These are phyloP conservation scores for Lasiurus borealis DNA, from an alignment of 2,113 vertebrate species.

Conservation along the genomic window DNA sequence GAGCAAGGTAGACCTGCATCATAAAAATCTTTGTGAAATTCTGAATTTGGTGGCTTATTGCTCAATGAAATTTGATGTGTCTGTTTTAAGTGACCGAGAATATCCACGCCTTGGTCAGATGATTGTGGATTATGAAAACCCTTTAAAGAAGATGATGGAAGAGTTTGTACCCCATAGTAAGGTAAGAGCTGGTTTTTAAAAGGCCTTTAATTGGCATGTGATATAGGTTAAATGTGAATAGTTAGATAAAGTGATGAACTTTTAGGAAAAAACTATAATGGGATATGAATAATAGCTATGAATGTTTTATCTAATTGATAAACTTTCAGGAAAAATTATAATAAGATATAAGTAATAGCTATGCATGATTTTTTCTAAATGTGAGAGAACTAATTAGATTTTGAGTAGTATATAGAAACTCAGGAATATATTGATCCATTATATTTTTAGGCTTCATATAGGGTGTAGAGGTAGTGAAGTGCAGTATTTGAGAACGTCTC, in stretches of 20 bases:
- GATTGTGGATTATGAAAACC: constrained; percentile 99
- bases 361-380: constrained; percentile 1
- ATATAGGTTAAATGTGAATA: neutral
- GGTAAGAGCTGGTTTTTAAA: constrained; percentile 84
- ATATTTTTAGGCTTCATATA: neutral
- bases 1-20: constrained; percentile 91
- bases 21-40: neutral
- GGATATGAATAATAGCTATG: neutral
- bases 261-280: neutral
- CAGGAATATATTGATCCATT: constrained; percentile 17
- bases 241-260: constrained; percentile 22
- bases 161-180: constrained; percentile 99
- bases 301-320: constrained; percentile 34
- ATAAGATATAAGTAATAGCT: neutral
- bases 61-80: constrained; percentile 66
- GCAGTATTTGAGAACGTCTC: neutral
- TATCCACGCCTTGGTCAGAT: constrained; percentile 98
- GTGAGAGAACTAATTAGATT: constrained; percentile 41
- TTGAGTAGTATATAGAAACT: neutral
- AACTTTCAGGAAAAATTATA: constrained; percentile 30
- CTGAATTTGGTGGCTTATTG: neutral
- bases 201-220: neutral
- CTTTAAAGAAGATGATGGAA: constrained; percentile 99
- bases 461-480: neutral
- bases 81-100: constrained; percentile 93